Conservation (phyloP, 2,888 invertebrate genomes). For the Lycia hirtaria region DNA sequence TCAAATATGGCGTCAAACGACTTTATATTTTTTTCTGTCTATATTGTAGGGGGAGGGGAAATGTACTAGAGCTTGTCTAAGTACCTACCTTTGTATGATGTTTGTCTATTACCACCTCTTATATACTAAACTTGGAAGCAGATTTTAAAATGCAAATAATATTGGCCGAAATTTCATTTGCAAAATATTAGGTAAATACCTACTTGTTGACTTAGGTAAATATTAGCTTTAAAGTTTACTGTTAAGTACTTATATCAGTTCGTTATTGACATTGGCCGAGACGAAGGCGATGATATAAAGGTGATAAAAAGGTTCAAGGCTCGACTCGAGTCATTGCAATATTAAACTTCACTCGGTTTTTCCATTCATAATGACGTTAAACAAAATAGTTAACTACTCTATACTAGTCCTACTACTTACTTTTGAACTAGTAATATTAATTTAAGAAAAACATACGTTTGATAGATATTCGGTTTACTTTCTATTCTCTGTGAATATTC, state of each 20-base stretch:
- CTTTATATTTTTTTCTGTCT: no score
- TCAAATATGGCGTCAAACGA: no score
- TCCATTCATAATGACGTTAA: not conserved
- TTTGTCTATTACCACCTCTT: no score
- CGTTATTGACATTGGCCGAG: slow-evolving; percentile 31
- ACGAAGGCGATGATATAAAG: slow-evolving; percentile 20
- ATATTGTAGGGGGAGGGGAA: no score
- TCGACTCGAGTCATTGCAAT: not conserved
- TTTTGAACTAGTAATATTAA: not conserved
- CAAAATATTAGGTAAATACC: no score
- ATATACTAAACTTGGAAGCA: no score
- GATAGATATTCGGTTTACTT: no score
- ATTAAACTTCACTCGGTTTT: not conserved
- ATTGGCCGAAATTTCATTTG: no score
- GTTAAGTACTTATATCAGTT: slow-evolving; percentile 14
- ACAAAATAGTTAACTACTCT: not conserved
- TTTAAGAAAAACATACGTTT: not conserved
- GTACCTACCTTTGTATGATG: no score
- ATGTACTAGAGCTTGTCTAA: no score
- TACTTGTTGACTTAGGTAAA: not conserved
- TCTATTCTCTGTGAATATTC: no score
- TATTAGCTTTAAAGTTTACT: slow-evolving; percentile 6
- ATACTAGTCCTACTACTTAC: not conserved
- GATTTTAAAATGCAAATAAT: no score
- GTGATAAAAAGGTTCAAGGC: slow-evolving; percentile 13